Base-by-base conservation (phyloP, 2,888 invertebrate genomes). In the Caenorhabditis japonica region DNA sequence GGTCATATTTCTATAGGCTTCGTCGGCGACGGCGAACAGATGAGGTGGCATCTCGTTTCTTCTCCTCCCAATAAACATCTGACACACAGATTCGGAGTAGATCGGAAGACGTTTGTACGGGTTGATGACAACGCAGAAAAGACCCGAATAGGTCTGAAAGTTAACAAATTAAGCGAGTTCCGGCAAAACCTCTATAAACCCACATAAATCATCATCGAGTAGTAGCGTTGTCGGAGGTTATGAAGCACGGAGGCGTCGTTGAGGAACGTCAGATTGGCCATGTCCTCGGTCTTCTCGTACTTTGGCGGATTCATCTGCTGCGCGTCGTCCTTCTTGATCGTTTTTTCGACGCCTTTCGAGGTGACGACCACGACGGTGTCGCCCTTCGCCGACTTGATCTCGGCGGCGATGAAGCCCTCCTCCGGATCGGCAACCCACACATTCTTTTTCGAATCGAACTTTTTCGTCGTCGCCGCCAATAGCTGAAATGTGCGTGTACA, bases 1-100 rank as follows among this genome's bases (percentile, higher is more conserved):
- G 91, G 97, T 93, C 99, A 99, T 99, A 93, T 97, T 95, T 89
- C 95, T 94, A 92, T 99, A 99, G 88, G 99, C 97, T 90, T 97
- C 97, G 91, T 99, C 99, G 91, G 97, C 84, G 25, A 84, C 82
- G 91, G 97, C 96, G 91, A 99, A 99, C 91, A 99, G 93, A 91
- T 99, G 99, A 87, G 99, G 87, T 17, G 87, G 87, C 87, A 87
- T 87, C 77, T 87, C 87, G 61, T 84, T 87, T 44, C 87, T 79
- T 56, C 80, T 56, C 47, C 73, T 76, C 13, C 76, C 79, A 61
- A 72, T 33, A 51, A 75, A 74, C 73, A 76, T 80, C 66, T 82
- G 83, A 77, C 85, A 84, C 19, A 87, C 85, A 55, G 73, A 77
- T 69, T 87, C 86, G 8, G 85, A 77, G 80, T 86, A 86, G 75